Percentiles rank a stretch among this genome's conserved stretches.
Conservation (phyloP, 2,113 vertebrate species). For the Menidia beryllina region DNA sequence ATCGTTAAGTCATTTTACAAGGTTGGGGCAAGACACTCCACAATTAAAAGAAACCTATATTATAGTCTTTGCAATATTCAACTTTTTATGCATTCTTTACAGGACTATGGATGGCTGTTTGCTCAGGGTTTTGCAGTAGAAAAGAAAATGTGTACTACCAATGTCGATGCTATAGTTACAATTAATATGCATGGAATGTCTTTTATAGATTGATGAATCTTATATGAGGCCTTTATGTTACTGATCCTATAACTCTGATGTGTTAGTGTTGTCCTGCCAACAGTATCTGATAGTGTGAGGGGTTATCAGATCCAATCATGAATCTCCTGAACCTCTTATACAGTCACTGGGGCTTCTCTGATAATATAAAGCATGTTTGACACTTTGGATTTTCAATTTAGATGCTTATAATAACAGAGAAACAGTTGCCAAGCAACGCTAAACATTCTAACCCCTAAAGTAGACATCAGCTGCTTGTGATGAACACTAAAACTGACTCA, state of each 20-base stretch:
- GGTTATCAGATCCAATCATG: neutral
- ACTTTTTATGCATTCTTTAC: neutral
- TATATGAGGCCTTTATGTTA: neutral
- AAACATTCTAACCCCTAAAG: neutral
- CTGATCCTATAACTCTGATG: neutral
- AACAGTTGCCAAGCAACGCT: neutral
- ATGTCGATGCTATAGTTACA: neutral
- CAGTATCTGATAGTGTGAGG: neutral
- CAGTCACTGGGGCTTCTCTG: neutral
- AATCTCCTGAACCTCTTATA: neutral
- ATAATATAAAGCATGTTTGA: slow-evolving; percentile 1
- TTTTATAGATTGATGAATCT: neutral
- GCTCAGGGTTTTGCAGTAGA: neutral
- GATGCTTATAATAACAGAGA: neutral
- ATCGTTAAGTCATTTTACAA: no score
- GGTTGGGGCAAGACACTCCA: no score
- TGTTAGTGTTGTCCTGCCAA: neutral
- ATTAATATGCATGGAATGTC: neutral
- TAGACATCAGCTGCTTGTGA: neutral
- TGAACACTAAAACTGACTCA: neutral
- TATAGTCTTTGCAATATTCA: no score
- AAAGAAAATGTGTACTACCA: neutral
- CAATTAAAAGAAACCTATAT: no score
- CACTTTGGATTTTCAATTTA: neutral
- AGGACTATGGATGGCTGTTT: neutral